Conservation (phyloP, 2,113 vertebrate genomes). For the Myiopsitta monachus region DNA sequence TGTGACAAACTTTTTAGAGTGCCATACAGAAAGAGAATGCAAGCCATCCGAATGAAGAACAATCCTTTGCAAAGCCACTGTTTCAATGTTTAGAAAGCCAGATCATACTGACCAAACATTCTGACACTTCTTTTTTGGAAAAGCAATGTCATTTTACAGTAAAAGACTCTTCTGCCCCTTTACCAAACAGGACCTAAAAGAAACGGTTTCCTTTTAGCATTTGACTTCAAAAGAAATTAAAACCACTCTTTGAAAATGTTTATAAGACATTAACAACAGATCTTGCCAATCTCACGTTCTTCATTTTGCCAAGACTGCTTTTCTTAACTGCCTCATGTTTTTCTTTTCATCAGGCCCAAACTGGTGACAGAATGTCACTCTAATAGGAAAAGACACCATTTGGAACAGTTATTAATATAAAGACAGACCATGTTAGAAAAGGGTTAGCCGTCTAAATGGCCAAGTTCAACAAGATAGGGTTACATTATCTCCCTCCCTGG, state of each 20-base stretch:
- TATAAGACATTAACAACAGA: conserved; percentile 61
- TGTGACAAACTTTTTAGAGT: not conserved
- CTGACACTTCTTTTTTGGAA: not conserved
- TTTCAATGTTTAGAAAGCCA: not conserved
- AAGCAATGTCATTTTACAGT: not conserved
- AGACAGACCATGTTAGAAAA: conserved; percentile 3
- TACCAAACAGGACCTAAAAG: not conserved
- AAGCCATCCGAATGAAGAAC: not conserved
- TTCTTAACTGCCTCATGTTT: not conserved
- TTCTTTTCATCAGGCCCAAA: conserved; percentile 12
- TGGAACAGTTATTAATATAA: not conserved
- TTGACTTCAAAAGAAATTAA: not conserved
- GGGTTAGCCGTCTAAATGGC: not conserved
- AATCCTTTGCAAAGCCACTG: not conserved
- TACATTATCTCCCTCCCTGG: not conserved
- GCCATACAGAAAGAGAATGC: not conserved
- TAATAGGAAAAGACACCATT: conserved; percentile 10
- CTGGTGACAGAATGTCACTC: conserved; percentile 43
- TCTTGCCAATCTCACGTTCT: conserved; percentile 28
- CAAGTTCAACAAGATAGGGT: conserved; percentile 21
- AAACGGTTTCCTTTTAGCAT: not conserved
- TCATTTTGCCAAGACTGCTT: conserved; percentile 45
- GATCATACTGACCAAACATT: not conserved
- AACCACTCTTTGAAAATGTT: conserved; percentile 43
- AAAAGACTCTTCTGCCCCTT: not conserved